Base-by-base conservation (phyloP, 1,140 invertebrate genomes). In the Glomeris maerens region DNA sequence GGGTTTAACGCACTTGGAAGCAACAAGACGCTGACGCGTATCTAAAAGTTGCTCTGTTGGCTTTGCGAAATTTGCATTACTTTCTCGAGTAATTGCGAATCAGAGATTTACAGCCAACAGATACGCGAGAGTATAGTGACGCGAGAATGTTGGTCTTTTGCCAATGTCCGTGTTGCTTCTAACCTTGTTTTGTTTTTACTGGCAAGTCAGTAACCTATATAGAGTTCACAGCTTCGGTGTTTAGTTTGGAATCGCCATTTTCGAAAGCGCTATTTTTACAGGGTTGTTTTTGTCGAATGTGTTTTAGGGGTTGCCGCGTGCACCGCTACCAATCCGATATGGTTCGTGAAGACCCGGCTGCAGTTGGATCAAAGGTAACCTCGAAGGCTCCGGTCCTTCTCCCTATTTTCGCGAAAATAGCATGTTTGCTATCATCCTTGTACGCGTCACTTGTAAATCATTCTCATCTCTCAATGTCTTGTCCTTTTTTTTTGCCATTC, bases 341-440 rank as follows among this genome's bases (percentile, higher is more conserved):
- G 96, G 96, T 92, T 99, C 66, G 83, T 99, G 21, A 98, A 98
- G 76, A 99, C 96, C 23, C 75, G 95, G 42, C 74, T 99, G 28
- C 96, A 99, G 66, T 73, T 99, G 55, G 90, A 98, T 72, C 78
- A 89, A 52, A 79, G 83, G 67, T 74, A 73, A 62, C 77, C n/a
- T n/a, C n/a, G n/a, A n/a, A n/a, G n/a, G n/a, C n/a, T n/a, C n/a
- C n/a, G n/a, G n/a, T n/a, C n/a, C n/a, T n/a, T n/a, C n/a, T n/a
- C n/a, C n/a, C n/a, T n/a, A n/a, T n/a, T n/a, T n/a, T n/a, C n/a
- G n/a, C n/a, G 31, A 10, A 36, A 13, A 36, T 36, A 36, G 17
- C 17, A 36, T 17, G 17, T 13, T 17, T 36, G 31, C 17, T 10
- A 13, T 17, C 31, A 36, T 36, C 31, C 17, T 10, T 36, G 10